A percentile compares a stretch with the other conserved stretches of the same genome.
Evolutionary conservation across 2,888 invertebrate species (phyloP).

Genomic region (Leptinotarsa peninsularis): DNA sequence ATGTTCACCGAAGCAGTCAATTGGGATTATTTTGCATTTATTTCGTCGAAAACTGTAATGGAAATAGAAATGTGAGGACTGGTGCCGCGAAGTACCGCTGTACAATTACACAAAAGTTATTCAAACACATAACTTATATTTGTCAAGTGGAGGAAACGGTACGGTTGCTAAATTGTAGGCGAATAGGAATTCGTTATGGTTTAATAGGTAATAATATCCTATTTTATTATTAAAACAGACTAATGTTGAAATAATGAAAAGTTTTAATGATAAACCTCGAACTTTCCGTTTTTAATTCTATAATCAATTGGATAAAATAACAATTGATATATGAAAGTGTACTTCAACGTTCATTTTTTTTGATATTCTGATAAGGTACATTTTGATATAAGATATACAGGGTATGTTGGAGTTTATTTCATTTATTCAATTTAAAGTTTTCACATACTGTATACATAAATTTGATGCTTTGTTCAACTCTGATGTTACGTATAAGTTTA

Average conservation of each 20-base stretch:
- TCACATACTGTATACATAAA: too few relatives aligned
- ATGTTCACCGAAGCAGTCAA: background rate
- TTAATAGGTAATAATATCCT: slow-evolving; percentile 44
- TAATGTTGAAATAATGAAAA: slow-evolving; percentile 25
- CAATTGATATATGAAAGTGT: background rate
- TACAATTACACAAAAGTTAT: slow-evolving; percentile 21
- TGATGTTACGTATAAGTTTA: too few relatives aligned
- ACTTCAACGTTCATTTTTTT: background rate
- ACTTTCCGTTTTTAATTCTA: slow-evolving; percentile 8
- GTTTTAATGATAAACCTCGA: slow-evolving; percentile 24
- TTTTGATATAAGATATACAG: background rate
- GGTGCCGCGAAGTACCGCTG: background rate
- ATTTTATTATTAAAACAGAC: slow-evolving; percentile 29
- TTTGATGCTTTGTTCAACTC: too few relatives aligned
- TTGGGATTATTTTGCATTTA: background rate
- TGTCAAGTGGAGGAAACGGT: slow-evolving; percentile 43
- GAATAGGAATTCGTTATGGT: slow-evolving; percentile 46
- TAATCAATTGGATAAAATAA: background rate
- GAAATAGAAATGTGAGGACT: background rate
- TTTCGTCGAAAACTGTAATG: background rate
- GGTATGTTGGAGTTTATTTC: background rate
- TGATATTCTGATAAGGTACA: background rate
- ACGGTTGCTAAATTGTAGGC: slow-evolving; percentile 43
- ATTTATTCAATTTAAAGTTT: too few relatives aligned
- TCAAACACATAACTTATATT: slow-evolving; percentile 33